Percentiles rank a stretch among this genome's conserved stretches.
Evolutionary conservation across 2,888 invertebrate genomes (phyloP).

Genomic region (Odontocerum albicorne): DNA sequence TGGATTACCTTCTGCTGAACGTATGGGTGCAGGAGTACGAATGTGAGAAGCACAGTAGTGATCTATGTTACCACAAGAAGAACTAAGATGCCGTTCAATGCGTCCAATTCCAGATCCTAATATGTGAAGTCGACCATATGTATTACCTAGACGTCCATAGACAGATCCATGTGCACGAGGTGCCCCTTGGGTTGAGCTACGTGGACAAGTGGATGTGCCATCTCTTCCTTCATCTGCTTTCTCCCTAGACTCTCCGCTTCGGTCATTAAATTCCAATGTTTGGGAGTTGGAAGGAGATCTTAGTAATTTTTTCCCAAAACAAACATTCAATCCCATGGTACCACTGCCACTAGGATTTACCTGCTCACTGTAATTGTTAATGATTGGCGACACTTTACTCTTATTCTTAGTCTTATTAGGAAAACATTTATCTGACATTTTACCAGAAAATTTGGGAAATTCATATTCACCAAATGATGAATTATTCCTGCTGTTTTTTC

Average conservation of each 20-base stretch:
- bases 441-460: conserved; percentile 27
- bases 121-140: conserved; percentile 58
- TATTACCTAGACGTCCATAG: conserved; percentile 47
- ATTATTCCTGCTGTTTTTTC: conserved; percentile 20
- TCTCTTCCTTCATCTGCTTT: conserved; percentile 31
- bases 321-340: conserved; percentile 34
- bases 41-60: conserved; percentile 52
- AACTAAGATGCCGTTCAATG: conserved; percentile 63
- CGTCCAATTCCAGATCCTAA: conserved; percentile 59
- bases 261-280: conserved; percentile 49
- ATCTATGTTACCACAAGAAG: conserved; percentile 65
- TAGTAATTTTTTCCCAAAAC: conserved; percentile 38
- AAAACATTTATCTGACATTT: conserved; percentile 34
- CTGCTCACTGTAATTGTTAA: conserved; percentile 17
- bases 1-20: conserved; percentile 35
- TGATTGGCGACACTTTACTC: conserved; percentile 31
- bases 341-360: background rate
- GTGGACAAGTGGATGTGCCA: conserved; percentile 28
- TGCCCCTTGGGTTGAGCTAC: conserved; percentile 30
- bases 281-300: conserved; percentile 42
- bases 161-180: conserved; percentile 32
- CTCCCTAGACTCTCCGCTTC: conserved; percentile 36
- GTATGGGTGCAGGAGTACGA: conserved; percentile 36
- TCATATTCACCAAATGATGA: conserved; percentile 30
- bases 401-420: conserved; percentile 31